Conservation (phyloP, 2,888 invertebrate species). For the Entomobrya proxima region DNA sequence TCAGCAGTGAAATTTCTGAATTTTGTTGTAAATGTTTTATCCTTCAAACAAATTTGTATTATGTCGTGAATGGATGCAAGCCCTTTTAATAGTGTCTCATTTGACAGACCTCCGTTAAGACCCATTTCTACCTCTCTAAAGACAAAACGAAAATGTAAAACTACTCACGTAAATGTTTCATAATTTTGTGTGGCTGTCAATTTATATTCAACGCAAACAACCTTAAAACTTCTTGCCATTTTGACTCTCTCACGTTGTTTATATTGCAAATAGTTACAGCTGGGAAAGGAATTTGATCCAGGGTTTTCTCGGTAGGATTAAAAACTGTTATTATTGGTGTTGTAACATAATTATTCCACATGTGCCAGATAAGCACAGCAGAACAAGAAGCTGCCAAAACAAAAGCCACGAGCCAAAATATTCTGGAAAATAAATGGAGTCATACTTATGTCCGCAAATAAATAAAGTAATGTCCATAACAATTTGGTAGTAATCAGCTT, state of each 20-base stretch:
- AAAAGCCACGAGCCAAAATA: conserved; percentile 71
- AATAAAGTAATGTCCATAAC: too few species aligned
- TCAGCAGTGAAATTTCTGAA: background rate
- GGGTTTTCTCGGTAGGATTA: conserved; percentile 59
- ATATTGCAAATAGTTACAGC: conserved; percentile 72
- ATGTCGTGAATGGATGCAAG: conserved; percentile 15
- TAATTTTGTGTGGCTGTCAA: too few species aligned
- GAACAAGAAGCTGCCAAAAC: conserved; percentile 35
- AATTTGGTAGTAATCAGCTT: too few species aligned
- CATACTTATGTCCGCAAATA: too few species aligned
- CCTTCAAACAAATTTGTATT: conserved; percentile 64
- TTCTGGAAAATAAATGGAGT: conserved; percentile 29
- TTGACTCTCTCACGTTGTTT: conserved; percentile 67
- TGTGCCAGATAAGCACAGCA: conserved; percentile 46
- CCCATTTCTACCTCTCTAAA: too few species aligned
- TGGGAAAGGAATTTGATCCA: conserved; percentile 70
- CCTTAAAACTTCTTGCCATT: conserved; percentile 44
- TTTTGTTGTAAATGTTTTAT: conserved; percentile 56
- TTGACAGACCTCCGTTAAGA: background rate
- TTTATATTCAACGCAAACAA: too few species aligned
- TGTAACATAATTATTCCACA: conserved; percentile 58
- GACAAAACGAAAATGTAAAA: too few species aligned
- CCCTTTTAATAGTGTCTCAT: background rate
- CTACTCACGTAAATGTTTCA: too few species aligned
- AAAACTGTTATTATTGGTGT: conserved; percentile 71